phyloP scores from a whole-genome alignment of 2,797 vertebrate genomes.

The Intellagama lesueurii region DNA sequence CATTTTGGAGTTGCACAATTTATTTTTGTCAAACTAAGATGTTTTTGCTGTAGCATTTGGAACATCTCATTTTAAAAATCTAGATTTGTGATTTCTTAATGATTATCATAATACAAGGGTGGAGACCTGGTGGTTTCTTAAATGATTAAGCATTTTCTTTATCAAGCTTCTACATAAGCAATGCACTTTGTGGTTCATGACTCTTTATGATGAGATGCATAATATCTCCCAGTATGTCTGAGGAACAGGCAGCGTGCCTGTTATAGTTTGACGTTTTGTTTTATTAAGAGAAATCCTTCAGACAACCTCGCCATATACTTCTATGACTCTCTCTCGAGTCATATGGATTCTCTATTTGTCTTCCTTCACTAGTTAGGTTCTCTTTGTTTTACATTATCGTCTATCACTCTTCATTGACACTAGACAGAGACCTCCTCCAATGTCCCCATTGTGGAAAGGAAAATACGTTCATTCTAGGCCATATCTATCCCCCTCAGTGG shows the following conservation, averaged over 20 bases:
- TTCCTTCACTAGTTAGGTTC: too few species aligned
- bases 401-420: background rate
- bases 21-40: conserved; percentile 11
- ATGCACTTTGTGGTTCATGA: background rate
- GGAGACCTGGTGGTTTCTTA: background rate
- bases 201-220: background rate
- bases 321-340: too few species aligned
- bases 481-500: too few species aligned
- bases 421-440: background rate
- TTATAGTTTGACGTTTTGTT: too few species aligned
- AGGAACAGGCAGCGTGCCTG: background rate
- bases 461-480: too few species aligned
- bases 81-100: background rate
- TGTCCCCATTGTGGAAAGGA: too few species aligned
- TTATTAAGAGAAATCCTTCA: too few species aligned
- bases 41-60: background rate
- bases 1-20: background rate
- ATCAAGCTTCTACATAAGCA: background rate
- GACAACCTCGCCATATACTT: too few species aligned
- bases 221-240: background rate
- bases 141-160: background rate
- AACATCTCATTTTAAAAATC: background rate
- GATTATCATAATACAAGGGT: background rate
- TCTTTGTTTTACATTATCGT: too few species aligned
- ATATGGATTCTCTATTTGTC: too few species aligned